Conservation (phyloP, 1,140 invertebrate genomes). For the Elysia chlorotica region DNA sequence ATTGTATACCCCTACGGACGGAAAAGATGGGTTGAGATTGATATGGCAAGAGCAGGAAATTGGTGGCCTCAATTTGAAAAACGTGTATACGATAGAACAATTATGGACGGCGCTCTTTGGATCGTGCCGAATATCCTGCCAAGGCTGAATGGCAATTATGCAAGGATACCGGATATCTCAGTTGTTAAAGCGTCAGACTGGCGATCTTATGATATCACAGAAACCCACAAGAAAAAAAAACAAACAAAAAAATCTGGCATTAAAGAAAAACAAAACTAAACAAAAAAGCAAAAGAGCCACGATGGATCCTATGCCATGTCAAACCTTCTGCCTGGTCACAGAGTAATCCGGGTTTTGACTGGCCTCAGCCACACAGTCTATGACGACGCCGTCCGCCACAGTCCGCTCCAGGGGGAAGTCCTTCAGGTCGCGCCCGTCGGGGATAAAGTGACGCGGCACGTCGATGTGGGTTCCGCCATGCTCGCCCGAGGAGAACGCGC, state of each 20-base stretch:
- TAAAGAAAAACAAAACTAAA: not conserved
- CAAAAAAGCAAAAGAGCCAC: not conserved
- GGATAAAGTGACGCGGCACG: conserved; percentile 11
- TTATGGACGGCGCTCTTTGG: no score
- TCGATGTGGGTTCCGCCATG: conserved; percentile 16
- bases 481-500: conserved; percentile 5
- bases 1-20: no score
- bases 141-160: no score
- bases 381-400: not conserved
- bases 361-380: not conserved
- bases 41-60: no score
- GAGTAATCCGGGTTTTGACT: not conserved
- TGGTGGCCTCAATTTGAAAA: no score
- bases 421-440: not conserved
- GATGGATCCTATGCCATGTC: no score
- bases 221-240: not conserved
- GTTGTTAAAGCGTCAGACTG: no score
- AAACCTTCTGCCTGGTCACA: conserved; percentile 2
- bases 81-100: no score
- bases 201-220: no score
- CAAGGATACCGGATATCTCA: no score
- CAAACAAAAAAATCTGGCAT: not conserved
- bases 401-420: conserved; percentile 1
- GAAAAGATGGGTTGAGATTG: no score
- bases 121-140: no score